Evolutionary conservation across 2,888 invertebrate genomes (phyloP).

Genomic region (Diogma glabrata): DNA sequence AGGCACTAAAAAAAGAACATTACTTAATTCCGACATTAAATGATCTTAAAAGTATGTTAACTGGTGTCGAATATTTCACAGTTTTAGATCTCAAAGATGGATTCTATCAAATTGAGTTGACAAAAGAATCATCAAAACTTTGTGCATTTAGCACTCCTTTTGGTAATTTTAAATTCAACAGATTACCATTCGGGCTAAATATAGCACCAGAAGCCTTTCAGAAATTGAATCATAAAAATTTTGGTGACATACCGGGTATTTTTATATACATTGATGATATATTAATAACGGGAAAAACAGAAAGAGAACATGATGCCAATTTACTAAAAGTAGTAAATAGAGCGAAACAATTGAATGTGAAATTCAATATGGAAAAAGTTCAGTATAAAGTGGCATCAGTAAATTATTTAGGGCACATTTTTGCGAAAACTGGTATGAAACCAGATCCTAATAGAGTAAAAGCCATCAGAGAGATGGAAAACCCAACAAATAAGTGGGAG

Average conservation of each 20-base stretch:
- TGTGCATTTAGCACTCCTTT: too few species aligned
- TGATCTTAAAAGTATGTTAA: constrained; percentile 1
- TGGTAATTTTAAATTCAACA: too few species aligned
- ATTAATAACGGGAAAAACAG: constrained; percentile 14
- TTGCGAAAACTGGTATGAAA: constrained; percentile 10
- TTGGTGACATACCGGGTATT: not conserved
- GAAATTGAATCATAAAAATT: constrained; percentile 9
- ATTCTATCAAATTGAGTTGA: too few species aligned
- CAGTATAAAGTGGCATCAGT: too few species aligned
- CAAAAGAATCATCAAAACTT: constrained; percentile 12
- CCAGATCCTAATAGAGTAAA: constrained; percentile 11
- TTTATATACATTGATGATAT: not conserved
- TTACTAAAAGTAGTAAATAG: too few species aligned
- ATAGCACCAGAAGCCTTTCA: too few species aligned
- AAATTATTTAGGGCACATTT: constrained; percentile 14
- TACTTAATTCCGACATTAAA: constrained; percentile 13
- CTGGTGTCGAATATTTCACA: too few species aligned
- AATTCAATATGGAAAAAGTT: constrained; percentile 14
- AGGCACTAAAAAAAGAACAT: constrained; percentile 14
- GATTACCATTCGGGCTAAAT: too few species aligned
- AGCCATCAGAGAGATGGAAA: constrained; percentile 14
- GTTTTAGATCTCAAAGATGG: too few species aligned
- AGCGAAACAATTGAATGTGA: constrained; percentile 15
- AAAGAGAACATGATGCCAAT: too few species aligned
- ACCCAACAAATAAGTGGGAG: constrained; percentile 12